Evolutionary conservation across 2,888 invertebrate genomes (phyloP), one percentile per base, ranked within the genome.

Genomic region (Standfussiana lucernea): DNA sequence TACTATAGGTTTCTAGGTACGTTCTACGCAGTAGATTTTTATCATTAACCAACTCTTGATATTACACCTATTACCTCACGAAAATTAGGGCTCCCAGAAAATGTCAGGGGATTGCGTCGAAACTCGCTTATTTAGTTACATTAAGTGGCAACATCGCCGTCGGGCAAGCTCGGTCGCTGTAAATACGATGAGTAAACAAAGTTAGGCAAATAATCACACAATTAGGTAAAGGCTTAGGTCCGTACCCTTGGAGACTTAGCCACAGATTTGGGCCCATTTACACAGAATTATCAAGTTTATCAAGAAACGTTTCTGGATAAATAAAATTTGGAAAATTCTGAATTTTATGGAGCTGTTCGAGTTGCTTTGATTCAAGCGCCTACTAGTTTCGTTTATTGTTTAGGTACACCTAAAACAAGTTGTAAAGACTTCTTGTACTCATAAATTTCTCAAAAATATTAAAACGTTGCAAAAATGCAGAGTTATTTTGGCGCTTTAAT

Each of bases 101-200:
- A 77, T 50, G 75, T 72, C 77, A 10, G 61, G 83, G 72, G 80
- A 79, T 69, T 64, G 56, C 32, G 53, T 42, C 32, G 53, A 71
- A 80, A 78, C 72, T 86, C 42, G 68, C 71, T 80, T 80, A 78
- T 82, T 87, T 84, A 80, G 84, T 80, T 81, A 79, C 77, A 86
- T 84, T 77, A 84, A 84, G 81, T 82, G 82, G 78, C 62, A 87
- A 82, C 83, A 83, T 79, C 77, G 83, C 77, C 86, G 85, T 80
- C 81, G 84, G 77, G 74, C 84, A 86, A 90, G 83, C 89, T 85
- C 85, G 90, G 90, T 88, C 86, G 90, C 90, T 89, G 92, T 90
- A 89, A 91, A 92, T 90, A 92, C 92, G 93, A 93, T 93, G 93
- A 93, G 93, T 92, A 91, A 91, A 90, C 91, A 86, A 91, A 90